Evolutionary conservation across 2,797 vertebrate species (phyloP).

Genomic region (Neosilurus hyrtlii): DNA sequence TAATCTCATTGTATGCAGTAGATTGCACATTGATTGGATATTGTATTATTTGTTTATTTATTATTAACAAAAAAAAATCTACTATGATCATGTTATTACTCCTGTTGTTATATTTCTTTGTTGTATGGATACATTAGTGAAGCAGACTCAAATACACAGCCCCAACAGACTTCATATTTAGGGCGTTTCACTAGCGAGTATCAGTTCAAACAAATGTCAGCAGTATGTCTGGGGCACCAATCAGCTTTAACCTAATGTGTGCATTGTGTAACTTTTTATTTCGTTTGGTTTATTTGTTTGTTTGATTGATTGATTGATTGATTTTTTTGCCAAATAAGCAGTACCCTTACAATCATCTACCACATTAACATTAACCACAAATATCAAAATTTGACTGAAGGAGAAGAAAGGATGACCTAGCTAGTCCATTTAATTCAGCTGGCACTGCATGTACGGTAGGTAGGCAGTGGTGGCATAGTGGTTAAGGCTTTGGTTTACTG

Average conservation of each 20-base stretch:
- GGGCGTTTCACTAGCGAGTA: not conserved
- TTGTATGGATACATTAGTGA: not conserved
- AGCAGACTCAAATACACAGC: not conserved
- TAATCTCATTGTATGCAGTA: not conserved
- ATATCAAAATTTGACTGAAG: not conserved
- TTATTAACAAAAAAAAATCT: not conserved
- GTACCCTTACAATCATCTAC: not conserved
- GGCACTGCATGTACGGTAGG: too few relatives aligned
- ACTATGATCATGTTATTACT: not conserved
- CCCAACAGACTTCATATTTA: not conserved
- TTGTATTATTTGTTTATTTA: not conserved
- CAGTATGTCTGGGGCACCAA: not conserved
- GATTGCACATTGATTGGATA: not conserved
- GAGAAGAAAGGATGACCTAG: not conserved
- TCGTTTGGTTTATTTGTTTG: too few relatives aligned
- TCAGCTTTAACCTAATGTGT: not conserved
- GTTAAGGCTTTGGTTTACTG: too few relatives aligned
- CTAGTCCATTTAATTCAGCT: not conserved
- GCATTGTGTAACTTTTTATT: not conserved
- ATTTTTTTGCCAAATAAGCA: not conserved
- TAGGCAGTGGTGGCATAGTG: too few relatives aligned
- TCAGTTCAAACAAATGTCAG: not conserved
- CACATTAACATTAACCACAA: not conserved
- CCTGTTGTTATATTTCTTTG: not conserved
- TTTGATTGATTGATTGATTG: too few relatives aligned